Evolutionary conservation across 2,797 vertebrate species (phyloP), one percentile per base, ranked within the genome.

Genomic region (Leucoraja ocellata): DNA sequence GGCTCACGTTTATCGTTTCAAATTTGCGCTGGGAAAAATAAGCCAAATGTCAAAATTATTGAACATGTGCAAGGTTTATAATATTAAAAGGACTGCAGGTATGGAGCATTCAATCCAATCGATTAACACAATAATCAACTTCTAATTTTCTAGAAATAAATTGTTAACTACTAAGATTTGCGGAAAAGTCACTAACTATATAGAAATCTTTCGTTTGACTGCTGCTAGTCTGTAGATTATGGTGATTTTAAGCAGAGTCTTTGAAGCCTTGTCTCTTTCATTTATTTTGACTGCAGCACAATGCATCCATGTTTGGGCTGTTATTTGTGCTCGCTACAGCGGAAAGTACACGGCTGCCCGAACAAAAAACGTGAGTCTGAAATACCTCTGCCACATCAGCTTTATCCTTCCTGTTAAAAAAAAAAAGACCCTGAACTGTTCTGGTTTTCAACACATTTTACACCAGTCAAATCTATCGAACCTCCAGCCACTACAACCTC

Each of bases 11-110:
- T 23, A 71, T 28, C 9, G 39, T 4, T 76, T 58, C 25, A 74
- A 76, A 74, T 76, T 54, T 11, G 11, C 6, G 9, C 16, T 73
- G 71, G 71, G 13, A n/a, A 74, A 84, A 88, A 39, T 9, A 13
- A 73, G 58, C 93, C 93, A 93, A 93, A 93, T 94, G 80, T 74
- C 90, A 74, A 65, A 91, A 91, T 73, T 73, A 90, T 90, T 90
- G 86, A 90, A 68, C 63, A 65, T 36, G 14, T 65, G 7, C 32
- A 88, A 6, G 61, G 65, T 68, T 71, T 61, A n/a, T 65, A 71
- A 39, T 91, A 18, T 61, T 25, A 61, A 23, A 61, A 11, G 9
- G 32, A 91, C 14, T 8, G 10, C 86, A 90, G 86, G 65, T 71
- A 7, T 23, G 65, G 16, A 21, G 1, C 23, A 54, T 36, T 36